Base-by-base conservation (phyloP, 2,888 invertebrate genomes). In the Amiota mariae region DNA sequence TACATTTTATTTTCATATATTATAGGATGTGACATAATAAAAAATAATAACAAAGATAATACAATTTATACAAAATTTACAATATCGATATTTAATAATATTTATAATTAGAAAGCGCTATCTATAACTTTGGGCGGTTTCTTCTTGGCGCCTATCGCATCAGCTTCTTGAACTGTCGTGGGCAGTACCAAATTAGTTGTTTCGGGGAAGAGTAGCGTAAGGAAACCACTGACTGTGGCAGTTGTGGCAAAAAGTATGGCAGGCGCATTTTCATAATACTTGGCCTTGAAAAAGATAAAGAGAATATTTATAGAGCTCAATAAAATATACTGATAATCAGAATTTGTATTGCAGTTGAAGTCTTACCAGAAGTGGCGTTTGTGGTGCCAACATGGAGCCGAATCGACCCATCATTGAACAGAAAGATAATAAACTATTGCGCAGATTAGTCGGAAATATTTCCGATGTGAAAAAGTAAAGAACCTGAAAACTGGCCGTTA, bases 321-420 rank as follows among this genome's bases (percentile, higher is more conserved):
- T 56, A 63, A 18, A 8, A 54, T 56, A 13, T 12, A 8, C 46
- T 51, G 54, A 51, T 1, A 51, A 12, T 36, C 24, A 13, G 10
- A n/a, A 2, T 49, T 12, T 70, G 0, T 12, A n/a, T 12, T 70
- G 0, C 8, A n/a, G 2, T 49, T 18, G 8, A n/a, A 20, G 18
- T 13, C 78, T 80, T 78, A 87, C 89, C 80, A 94, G 87, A 20
- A 94, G 90, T 10, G 94, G 94, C 47, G 94, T 93, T 88, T 94
- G 94, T 61, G 94, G 94, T 56, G 94, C 94, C 68, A 94, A 87
- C 85, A 94, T 92, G 64, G 94, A 93, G 36, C 94, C 94, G 75
- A 94, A 78, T 63, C 94, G 90, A 70, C 94, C 94, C 81, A 93
- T 91, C 90, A 94, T 93, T 66, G 94, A 93, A 88, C 93, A 93